Base-by-base conservation (phyloP, 1,140 invertebrate species). In the Drosophila jambulina region DNA sequence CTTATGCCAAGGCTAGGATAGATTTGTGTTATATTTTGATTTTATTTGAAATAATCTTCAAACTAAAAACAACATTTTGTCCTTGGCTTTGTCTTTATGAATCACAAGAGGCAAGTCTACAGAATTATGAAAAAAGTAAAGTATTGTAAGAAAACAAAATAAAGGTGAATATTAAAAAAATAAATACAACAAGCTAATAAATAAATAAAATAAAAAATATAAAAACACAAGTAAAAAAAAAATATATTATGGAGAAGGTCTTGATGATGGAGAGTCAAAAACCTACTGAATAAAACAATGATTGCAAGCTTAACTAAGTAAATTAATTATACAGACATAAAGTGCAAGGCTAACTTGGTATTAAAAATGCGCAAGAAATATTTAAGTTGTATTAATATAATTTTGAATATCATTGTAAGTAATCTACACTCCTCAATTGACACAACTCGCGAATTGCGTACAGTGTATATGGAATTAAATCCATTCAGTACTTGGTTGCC, bases 1-100 rank as follows among this genome's bases (percentile, higher is more conserved):
- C 75, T 86, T 82, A 75, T 82, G 60, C 79, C 63, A 54, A 43
- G 27, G 17, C 32, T n/a, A n/a, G n/a, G n/a, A n/a, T n/a, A n/a
- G n/a, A n/a, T n/a, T n/a, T n/a, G n/a, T n/a, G n/a, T n/a, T n/a
- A n/a, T n/a, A n/a, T n/a, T n/a, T n/a, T n/a, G n/a, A n/a, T n/a
- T n/a, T n/a, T n/a, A n/a, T n/a, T n/a, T n/a, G n/a, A n/a, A n/a
- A n/a, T n/a, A n/a, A n/a, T n/a, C n/a, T n/a, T n/a, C n/a, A n/a
- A n/a, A n/a, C n/a, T n/a, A n/a, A n/a, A n/a, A n/a, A n/a, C n/a
- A n/a, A n/a, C n/a, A n/a, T n/a, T n/a, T n/a, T n/a, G 17, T n/a
- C 9, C 9, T 49, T 49, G 17, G 46, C 17, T 27, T 27, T 27
- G 23, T 49, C 1, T 27, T 10, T 49, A 25, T 8, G 2, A 5